These are phyloP conservation scores for Potamarius usumacintae DNA, from an alignment of 2,113 vertebrate species.

Conservation along the genomic window DNA sequence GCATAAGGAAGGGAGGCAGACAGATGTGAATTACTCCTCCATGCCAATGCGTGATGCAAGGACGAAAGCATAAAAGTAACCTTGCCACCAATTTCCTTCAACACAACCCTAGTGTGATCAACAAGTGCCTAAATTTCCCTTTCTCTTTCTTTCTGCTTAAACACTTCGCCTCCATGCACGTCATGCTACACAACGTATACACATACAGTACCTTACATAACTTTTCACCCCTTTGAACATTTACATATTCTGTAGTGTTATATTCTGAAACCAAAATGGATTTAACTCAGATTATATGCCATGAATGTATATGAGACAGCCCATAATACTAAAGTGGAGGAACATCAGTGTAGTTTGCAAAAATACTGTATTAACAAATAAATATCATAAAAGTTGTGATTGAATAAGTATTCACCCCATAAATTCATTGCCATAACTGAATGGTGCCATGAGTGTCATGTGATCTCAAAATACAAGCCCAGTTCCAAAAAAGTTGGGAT, in stretches of 20 bases:
- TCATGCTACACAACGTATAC: neutral
- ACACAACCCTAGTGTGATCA: conserved; percentile 16
- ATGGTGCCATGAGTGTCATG: neutral
- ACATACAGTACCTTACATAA: neutral
- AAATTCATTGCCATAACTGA: neutral
- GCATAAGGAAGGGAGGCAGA: neutral
- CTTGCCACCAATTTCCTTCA: conserved; percentile 30
- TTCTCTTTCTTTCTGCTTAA: neutral
- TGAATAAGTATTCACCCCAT: neutral
- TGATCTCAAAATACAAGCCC: neutral
- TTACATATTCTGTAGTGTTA: neutral
- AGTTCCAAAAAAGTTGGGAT: too few species aligned
- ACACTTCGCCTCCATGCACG: neutral
- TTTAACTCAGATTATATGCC: neutral
- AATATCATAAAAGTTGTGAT: neutral
- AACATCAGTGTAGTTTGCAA: neutral
- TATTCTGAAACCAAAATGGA: neutral
- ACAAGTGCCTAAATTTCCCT: conserved; percentile 8
- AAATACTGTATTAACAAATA: neutral
- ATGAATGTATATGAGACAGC: neutral
- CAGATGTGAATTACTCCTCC: conserved; percentile 36
- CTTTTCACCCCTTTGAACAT: neutral
- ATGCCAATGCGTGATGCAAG: conserved; percentile 18
- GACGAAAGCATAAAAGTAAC: conserved; percentile 33
- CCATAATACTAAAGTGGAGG: neutral